Conservation (phyloP, 2,113 vertebrate genomes). For the Eptesicus fuscus region DNA sequence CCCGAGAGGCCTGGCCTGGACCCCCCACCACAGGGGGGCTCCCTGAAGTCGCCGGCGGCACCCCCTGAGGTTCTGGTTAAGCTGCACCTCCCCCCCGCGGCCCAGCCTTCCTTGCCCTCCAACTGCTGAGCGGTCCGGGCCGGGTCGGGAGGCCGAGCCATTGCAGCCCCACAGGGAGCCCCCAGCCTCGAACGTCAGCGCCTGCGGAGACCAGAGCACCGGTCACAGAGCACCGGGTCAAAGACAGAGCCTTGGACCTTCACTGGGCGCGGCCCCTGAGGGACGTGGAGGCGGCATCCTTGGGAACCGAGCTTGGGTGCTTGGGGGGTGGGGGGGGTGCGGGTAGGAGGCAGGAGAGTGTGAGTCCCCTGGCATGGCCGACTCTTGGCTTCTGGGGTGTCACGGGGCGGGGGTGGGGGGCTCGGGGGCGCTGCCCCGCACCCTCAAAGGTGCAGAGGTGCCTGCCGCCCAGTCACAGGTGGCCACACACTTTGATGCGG, state of each 20-base stretch:
- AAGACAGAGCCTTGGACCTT: not conserved
- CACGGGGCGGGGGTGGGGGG: not conserved
- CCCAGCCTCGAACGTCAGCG: not conserved
- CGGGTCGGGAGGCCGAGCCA: not conserved
- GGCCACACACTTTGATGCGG: not conserved
- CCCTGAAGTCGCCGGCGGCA: too few species aligned
- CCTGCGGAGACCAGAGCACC: not conserved
- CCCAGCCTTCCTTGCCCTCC: too few species aligned
- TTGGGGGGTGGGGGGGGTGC: not conserved
- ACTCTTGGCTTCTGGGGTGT: not conserved
- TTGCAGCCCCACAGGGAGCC: not conserved
- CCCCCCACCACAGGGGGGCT: too few species aligned
- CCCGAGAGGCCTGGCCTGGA: too few species aligned
- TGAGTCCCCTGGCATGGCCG: not conserved
- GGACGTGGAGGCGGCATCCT: not conserved
- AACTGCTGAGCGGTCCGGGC: not conserved
- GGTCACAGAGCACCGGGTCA: not conserved
- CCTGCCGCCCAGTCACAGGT: not conserved
- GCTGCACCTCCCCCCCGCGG: not conserved
- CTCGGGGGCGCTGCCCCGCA: not conserved
- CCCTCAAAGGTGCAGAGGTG: not conserved
- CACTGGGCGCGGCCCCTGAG: not conserved
- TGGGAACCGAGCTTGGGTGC: not conserved
- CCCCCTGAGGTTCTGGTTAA: too few species aligned
- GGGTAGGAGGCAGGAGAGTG: accelerated